These are phyloP conservation scores for Byasa hedistus DNA, from an alignment of 2,888 invertebrate genomes.

Conservation along the genomic window DNA sequence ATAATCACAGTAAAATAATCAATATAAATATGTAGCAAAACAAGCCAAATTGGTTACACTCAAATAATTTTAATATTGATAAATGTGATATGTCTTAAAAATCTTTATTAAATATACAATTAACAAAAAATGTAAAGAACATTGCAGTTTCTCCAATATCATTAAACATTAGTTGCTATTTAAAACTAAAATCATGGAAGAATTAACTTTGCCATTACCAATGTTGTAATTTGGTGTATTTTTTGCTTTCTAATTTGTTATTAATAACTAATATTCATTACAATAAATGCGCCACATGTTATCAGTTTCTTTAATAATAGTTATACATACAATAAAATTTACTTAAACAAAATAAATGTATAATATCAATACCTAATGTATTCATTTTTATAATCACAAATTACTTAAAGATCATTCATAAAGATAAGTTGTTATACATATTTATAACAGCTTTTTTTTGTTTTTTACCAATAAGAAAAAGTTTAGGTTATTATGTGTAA, in stretches of 20 bases:
- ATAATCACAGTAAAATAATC: slow-evolving; percentile 15
- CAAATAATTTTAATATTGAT: too few species aligned
- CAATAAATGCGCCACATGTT: neutral
- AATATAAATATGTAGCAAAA: slow-evolving; percentile 23
- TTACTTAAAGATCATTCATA: slow-evolving; percentile 4
- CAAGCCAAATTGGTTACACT: neutral
- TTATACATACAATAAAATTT: neutral
- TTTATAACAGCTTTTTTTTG: neutral
- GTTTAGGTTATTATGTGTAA: neutral
- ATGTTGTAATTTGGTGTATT: too few species aligned
- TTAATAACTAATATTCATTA: neutral
- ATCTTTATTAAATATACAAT: neutral
- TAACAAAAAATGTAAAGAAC: neutral
- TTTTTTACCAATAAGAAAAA: too few species aligned
- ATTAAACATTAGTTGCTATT: neutral
- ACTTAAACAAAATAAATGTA: neutral
- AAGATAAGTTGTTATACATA: neutral
- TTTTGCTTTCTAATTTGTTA: neutral
- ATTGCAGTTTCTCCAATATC: neutral
- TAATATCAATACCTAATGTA: slow-evolving; percentile 5
- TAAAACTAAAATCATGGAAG: too few species aligned
- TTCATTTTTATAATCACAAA: slow-evolving; percentile 9
- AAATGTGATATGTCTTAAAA: neutral
- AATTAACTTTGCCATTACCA: too few species aligned
- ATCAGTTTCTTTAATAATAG: neutral